These are phyloP conservation scores for Eira barbara DNA, from an alignment of 2,113 vertebrate species.

Conservation along the genomic window DNA sequence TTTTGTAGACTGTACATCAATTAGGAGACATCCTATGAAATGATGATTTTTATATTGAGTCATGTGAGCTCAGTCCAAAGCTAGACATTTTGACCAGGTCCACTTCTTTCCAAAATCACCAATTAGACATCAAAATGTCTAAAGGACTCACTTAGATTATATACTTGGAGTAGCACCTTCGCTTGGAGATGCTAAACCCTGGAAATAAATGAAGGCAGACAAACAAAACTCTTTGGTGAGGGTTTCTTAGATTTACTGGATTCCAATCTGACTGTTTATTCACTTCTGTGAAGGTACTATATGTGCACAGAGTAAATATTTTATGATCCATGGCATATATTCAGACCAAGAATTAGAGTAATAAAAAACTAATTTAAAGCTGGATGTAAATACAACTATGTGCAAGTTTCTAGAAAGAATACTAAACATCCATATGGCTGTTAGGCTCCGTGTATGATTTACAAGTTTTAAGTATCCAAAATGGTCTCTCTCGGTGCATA, in stretches of 20 bases:
- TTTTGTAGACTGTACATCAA: not conserved
- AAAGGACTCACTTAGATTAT: not conserved
- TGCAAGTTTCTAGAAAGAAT: not conserved
- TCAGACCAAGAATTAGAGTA: conserved; percentile 20
- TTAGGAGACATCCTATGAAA: not conserved
- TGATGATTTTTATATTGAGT: not conserved
- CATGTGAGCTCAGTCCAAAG: not conserved
- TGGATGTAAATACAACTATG: conserved; percentile 9
- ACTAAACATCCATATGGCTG: not conserved
- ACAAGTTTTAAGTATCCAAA: not conserved
- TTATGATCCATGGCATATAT: conserved; percentile 37
- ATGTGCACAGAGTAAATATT: conserved; percentile 27
- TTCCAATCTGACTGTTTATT: conserved; percentile 31
- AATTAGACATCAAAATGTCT: not conserved
- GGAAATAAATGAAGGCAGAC: not conserved
- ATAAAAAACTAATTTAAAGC: conserved; percentile 45
- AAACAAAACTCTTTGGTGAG: not conserved
- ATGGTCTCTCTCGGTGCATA: not conserved
- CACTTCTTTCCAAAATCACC: not conserved
- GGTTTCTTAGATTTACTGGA: not conserved
- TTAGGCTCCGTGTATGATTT: not conserved
- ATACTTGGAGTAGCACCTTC: not conserved
- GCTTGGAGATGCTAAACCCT: not conserved
- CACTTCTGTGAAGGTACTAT: not conserved
- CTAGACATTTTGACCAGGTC: not conserved